phyloP scores from a whole-genome alignment of 2,888 invertebrate genomes.

The Tetrapedia diversipes region DNA sequence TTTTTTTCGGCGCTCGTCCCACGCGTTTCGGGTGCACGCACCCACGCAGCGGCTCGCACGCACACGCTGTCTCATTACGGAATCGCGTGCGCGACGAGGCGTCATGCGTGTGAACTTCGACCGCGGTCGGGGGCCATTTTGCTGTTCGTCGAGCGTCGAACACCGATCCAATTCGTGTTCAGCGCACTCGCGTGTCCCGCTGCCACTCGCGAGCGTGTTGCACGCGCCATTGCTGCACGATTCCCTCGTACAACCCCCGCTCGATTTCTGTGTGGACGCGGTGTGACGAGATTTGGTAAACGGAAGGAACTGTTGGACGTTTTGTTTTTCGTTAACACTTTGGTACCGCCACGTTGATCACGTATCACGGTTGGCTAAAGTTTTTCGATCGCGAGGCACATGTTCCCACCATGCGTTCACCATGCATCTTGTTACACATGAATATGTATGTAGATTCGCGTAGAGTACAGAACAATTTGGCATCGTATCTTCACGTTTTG shows the following conservation, averaged over 20 bases:
- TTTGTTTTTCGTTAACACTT: too few species aligned
- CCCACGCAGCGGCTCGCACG: conserved; percentile 52
- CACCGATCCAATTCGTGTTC: conserved; percentile 64
- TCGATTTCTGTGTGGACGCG: not conserved
- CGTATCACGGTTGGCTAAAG: too few species aligned
- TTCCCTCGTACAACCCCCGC: not conserved
- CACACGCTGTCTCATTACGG: conserved; percentile 59
- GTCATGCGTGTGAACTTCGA: conserved; percentile 70
- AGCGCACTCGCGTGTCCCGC: conserved; percentile 40
- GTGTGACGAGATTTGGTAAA: not conserved
- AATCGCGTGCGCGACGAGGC: conserved; percentile 75
- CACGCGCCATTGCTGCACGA: conserved; percentile 43
- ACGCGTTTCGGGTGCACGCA: conserved; percentile 44
- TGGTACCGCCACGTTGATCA: too few species aligned
- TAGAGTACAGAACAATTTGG: too few species aligned
- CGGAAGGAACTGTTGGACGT: not conserved
- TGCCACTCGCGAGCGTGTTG: conserved; percentile 49
- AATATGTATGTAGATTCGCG: too few species aligned
- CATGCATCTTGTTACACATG: too few species aligned
- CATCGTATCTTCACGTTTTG: too few species aligned
- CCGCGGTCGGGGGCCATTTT: conserved; percentile 76
- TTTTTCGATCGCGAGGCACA: too few species aligned
- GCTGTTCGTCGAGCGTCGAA: conserved; percentile 68
- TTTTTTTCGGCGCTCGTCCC: conserved; percentile 16
- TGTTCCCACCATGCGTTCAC: too few species aligned